Conservation (phyloP, 1,140 invertebrate species). For the Brachionus plicatilis region DNA sequence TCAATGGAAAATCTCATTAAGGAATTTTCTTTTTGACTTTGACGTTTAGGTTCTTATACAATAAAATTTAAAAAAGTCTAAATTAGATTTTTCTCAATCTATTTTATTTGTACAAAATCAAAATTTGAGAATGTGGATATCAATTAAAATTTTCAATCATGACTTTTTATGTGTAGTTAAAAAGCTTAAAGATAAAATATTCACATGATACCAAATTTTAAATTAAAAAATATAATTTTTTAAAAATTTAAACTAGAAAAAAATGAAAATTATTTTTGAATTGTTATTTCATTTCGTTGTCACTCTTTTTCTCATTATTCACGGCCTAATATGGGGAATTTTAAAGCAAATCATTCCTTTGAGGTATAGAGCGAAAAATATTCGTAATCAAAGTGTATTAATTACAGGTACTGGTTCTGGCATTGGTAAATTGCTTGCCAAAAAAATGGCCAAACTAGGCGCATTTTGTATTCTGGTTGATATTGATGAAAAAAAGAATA, state of each 20-base stretch:
- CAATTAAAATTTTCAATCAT: too few species aligned
- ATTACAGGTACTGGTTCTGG: slow-evolving; percentile 76
- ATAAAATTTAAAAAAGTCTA: too few species aligned
- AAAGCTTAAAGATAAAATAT: background rate
- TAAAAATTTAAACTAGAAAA: background rate
- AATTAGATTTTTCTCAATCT: too few species aligned
- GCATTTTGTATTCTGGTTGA: slow-evolving; percentile 74
- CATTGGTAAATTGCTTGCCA: slow-evolving; percentile 73
- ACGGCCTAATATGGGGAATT: background rate
- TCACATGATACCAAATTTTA: background rate
- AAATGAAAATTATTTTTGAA: background rate
- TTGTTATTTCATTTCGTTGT: background rate
- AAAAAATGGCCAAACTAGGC: slow-evolving; percentile 71
- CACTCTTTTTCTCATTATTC: background rate
- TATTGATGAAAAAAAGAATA: slow-evolving; percentile 70
- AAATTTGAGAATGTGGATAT: too few species aligned
- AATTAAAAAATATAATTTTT: background rate
- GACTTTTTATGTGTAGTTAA: too few species aligned
- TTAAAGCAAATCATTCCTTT: background rate
- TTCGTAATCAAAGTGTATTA: slow-evolving; percentile 72
- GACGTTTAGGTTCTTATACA: too few species aligned
- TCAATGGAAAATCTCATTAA: too few species aligned
- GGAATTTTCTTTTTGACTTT: too few species aligned
- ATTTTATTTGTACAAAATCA: too few species aligned
- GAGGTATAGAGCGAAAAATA: slow-evolving; percentile 46